phyloP scores from a whole-genome alignment of 64 coral and sea anemone species.

The Actinia equina region DNA sequence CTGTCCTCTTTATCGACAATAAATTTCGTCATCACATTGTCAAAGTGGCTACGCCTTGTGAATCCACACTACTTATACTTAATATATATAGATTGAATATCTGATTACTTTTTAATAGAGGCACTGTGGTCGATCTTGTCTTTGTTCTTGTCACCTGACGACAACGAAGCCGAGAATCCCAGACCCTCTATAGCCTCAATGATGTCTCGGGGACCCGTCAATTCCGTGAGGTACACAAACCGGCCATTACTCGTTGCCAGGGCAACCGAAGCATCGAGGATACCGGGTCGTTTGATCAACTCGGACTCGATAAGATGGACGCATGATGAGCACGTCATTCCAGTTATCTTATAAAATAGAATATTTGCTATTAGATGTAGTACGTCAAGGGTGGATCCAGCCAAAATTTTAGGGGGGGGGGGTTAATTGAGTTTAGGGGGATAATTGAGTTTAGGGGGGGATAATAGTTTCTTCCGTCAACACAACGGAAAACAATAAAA shows the following conservation, averaged over 20 bases:
- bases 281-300: slow-evolving; percentile 60
- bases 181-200: slow-evolving; percentile 68
- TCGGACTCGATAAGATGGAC: slow-evolving; percentile 92
- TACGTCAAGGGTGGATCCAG: no score
- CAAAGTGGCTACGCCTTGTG: no score
- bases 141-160: slow-evolving; percentile 54
- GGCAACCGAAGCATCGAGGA: slow-evolving; percentile 82
- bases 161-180: slow-evolving; percentile 72
- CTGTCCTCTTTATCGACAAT: no score
- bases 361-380: not conserved
- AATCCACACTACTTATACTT: no score
- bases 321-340: slow-evolving; percentile 98
- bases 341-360: slow-evolving; percentile 44
- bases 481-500: no score
- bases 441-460: no score
- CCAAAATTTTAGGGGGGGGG: no score
- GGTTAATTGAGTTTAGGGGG: no score
- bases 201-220: slow-evolving; percentile 85
- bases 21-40: no score
- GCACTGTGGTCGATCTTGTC: slow-evolving; percentile 72
- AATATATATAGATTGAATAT: no score
- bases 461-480: no score
- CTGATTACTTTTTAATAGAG: slow-evolving; percentile 84
- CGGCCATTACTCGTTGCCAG: slow-evolving; percentile 83
- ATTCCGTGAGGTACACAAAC: slow-evolving; percentile 73